These are phyloP conservation scores for Epinephelus coioides DNA, from an alignment of 2,797 vertebrate genomes.

Conservation along the genomic window DNA sequence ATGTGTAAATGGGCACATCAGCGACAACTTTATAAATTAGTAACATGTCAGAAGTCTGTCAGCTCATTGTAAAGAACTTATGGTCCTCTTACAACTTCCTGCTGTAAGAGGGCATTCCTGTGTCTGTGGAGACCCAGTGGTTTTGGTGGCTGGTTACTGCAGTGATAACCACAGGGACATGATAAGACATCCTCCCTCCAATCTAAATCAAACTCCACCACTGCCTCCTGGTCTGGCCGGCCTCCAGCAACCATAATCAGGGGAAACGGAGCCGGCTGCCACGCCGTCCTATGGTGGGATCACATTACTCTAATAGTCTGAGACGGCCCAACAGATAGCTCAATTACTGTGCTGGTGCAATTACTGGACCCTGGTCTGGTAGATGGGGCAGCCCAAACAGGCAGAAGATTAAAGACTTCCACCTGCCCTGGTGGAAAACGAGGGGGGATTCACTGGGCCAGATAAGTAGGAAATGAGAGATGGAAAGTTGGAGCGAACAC, in stretches of 20 bases:
- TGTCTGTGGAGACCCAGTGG: background rate
- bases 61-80: background rate
- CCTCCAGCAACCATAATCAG: constrained; percentile 72
- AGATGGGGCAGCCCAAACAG: constrained; percentile 42
- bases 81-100: no score
- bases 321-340: constrained; percentile 70
- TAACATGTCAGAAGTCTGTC: background rate
- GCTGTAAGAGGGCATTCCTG: constrained; percentile 6
- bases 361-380: constrained; percentile 58
- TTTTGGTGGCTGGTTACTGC: background rate
- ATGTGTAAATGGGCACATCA: background rate
- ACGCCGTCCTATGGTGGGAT: constrained; percentile 57
- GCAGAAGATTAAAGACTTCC: constrained; percentile 76
- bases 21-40: background rate
- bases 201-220: constrained; percentile 48
- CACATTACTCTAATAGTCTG: constrained; percentile 75
- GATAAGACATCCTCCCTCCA: constrained; percentile 43
- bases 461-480: constrained; percentile 60
- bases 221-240: constrained; percentile 52
- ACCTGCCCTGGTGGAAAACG: constrained; percentile 55
- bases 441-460: constrained; percentile 33
- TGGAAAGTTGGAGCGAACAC: constrained; percentile 46
- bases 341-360: constrained; percentile 70
- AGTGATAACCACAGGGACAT: constrained; percentile 25
- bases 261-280: constrained; percentile 55